Base-by-base conservation (phyloP, 64 coral and sea anemone species). In the Pachyseris speciosa region DNA sequence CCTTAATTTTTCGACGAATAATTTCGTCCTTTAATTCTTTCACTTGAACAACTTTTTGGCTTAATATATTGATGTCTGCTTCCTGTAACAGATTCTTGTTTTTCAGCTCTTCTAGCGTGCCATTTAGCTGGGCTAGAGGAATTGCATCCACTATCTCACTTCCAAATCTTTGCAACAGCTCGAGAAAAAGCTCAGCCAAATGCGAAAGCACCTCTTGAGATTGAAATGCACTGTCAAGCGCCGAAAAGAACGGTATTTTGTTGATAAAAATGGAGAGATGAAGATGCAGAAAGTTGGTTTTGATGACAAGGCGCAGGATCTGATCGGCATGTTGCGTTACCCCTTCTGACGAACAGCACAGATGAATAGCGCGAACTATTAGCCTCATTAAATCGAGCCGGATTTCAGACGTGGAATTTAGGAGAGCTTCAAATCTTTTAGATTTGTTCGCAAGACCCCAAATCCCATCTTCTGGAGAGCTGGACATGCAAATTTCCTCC, bases 151-250 rank as follows among this genome's bases (percentile, higher is more conserved):
- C 50, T 11, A 78, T 19, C 57, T 78, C 47, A 15, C 16, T 12
- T 53, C 75, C 75, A 34, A 58, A 78, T 37, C 75, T 78, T 55
- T 78, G 24, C 43, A 78, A 31, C 47, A 78, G 15, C 3, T 55
- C 16, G 10, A 78, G 75, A 17, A 78, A 78, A 12, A 57, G 4
- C 1, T 53, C 49, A 9, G 75, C 27, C 48, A 78, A 37, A 17
- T 15, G 28, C 29, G 17, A 55, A 49, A 78, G 53, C 11, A 57
- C 5, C 11, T 55, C 47, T 19, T 26, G 34, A 5, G 75, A 7
- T 78, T 37, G 75, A 17, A 53, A 78, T 22, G 53, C 31, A 19
- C 11, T 19, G 5, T 49, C 36, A 2, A 17, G 37, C 24, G 19
- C 37, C 9, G 15, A 30, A 78, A 36, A 55, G 1, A 28, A 78